phyloP scores from a whole-genome alignment of 2,888 invertebrate genomes.

The Clusia tigrina region DNA sequence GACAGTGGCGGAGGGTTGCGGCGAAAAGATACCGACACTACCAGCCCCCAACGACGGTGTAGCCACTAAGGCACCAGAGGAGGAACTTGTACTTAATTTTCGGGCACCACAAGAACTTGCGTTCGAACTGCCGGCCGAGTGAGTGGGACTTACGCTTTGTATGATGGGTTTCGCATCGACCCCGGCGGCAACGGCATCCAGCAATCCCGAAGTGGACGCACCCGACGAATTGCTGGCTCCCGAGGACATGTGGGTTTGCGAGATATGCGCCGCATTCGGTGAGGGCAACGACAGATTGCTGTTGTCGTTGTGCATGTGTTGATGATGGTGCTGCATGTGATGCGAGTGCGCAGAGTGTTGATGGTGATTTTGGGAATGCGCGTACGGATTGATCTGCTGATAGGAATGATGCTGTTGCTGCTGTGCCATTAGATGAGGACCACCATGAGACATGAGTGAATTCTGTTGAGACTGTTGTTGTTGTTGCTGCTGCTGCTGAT shows the following conservation, averaged over 20 bases:
- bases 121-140: constrained; percentile 25
- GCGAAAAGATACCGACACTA: constrained; percentile 40
- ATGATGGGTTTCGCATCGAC: constrained; percentile 70
- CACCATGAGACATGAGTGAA: constrained; percentile 19
- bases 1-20: constrained; percentile 51
- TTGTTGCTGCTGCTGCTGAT: constrained; percentile 41
- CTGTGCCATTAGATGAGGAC: constrained; percentile 51
- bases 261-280: constrained; percentile 66
- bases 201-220: constrained; percentile 60
- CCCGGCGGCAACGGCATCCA: constrained; percentile 68
- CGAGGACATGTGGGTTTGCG: constrained; percentile 50
- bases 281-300: constrained; percentile 83
- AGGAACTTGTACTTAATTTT: constrained; percentile 32
- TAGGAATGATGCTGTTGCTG: constrained; percentile 51
- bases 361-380: constrained; percentile 37
- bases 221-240: constrained; percentile 66
- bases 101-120: constrained; percentile 34
- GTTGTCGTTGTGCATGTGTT: constrained; percentile 63
- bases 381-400: constrained; percentile 43
- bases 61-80: constrained; percentile 42
- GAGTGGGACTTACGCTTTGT: constrained; percentile 82
- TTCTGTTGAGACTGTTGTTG: constrained; percentile 34
- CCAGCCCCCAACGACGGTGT: constrained; percentile 44
- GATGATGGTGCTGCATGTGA: constrained; percentile 38
- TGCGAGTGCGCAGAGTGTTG: constrained; percentile 37